A percentile compares a stretch with the other conserved stretches of the same genome.
Evolutionary conservation across 2,797 vertebrate species (phyloP).

Genomic region (Danio aesculapii): DNA sequence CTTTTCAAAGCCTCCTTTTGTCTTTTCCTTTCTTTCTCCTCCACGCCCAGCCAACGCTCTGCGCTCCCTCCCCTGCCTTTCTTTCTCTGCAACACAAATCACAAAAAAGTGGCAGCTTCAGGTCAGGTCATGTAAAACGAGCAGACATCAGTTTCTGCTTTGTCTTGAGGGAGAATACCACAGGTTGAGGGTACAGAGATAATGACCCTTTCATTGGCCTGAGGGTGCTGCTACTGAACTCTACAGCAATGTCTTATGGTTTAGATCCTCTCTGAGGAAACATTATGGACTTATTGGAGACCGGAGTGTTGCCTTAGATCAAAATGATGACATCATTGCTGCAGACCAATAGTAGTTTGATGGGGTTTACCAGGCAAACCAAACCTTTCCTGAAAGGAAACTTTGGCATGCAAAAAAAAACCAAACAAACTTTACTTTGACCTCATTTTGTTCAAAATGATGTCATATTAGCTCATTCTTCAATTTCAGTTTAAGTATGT

Average conservation of each 20-base stretch:
- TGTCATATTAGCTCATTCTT: too few relatives aligned
- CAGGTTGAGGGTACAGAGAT: conserved; percentile 66
- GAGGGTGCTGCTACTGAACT: conserved; percentile 46
- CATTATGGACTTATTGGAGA: not conserved
- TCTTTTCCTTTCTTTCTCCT: conserved; percentile 58
- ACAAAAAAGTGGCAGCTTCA: conserved; percentile 73
- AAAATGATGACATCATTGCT: too few relatives aligned
- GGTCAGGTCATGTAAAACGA: conserved; percentile 80
- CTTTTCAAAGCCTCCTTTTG: conserved; percentile 67
- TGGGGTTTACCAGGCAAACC: too few relatives aligned
- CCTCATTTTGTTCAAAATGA: too few relatives aligned
- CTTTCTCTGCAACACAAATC: conserved; percentile 73
- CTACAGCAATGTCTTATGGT: conserved; percentile 36
- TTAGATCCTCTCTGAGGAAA: not conserved
- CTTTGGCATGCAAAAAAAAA: too few relatives aligned
- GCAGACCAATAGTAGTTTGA: too few relatives aligned
- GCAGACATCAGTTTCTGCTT: conserved; percentile 72
- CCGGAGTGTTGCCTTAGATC: too few relatives aligned
- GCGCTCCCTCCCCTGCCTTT: conserved; percentile 51
- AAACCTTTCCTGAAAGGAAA: too few relatives aligned
- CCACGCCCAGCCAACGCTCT: conserved; percentile 55
- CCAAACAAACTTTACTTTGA: too few relatives aligned
- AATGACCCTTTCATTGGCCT: conserved; percentile 66
- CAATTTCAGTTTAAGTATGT: too few relatives aligned
- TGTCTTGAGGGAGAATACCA: conserved; percentile 69